Percentiles rank a stretch among this genome's conserved stretches.
These are phyloP conservation scores for Distichodus sexfasciatus DNA, from an alignment of 2,797 vertebrate genomes.

Conservation along the genomic window DNA sequence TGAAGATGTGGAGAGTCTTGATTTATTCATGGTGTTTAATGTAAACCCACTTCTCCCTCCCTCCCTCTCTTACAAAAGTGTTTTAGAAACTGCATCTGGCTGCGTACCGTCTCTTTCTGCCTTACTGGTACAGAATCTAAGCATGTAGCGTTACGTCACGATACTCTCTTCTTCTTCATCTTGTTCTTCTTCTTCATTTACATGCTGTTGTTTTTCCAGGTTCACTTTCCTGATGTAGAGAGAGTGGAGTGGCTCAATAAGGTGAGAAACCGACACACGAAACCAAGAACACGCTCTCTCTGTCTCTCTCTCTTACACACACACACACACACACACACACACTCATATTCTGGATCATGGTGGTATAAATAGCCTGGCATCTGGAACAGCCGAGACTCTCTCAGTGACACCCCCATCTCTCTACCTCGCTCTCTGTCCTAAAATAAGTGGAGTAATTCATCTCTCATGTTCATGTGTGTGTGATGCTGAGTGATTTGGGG, in stretches of 20 bases:
- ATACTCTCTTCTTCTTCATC: neutral
- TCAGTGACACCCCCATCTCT: no score
- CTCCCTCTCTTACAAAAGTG: no score
- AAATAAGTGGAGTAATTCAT: no score
- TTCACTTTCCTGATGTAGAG: slow-evolving; percentile 95
- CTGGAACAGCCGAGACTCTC: slow-evolving; percentile 1
- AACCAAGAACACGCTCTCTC: no score
- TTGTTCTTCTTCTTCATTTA: neutral
- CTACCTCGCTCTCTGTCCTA: no score
- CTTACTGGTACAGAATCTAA: no score
- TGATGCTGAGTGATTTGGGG: no score
- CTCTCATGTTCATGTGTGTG: no score
- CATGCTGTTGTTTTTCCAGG: slow-evolving; percentile 66
- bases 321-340: neutral
- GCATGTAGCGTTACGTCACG: no score
- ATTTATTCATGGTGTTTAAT: neutral
- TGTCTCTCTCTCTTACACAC: neutral
- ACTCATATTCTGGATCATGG: neutral
- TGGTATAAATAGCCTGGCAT: slow-evolving; percentile 9
- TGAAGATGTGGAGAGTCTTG: neutral
- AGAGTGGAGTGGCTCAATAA: slow-evolving; percentile 98
- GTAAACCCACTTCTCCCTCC: no score
- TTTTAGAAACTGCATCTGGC: no score
- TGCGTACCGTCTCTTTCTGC: no score
- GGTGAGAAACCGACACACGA: slow-evolving; percentile 71